Evolutionary conservation across 2,888 invertebrate genomes (phyloP), one percentile per base, ranked within the genome.

Genomic region (Prenolepis imparis): DNA sequence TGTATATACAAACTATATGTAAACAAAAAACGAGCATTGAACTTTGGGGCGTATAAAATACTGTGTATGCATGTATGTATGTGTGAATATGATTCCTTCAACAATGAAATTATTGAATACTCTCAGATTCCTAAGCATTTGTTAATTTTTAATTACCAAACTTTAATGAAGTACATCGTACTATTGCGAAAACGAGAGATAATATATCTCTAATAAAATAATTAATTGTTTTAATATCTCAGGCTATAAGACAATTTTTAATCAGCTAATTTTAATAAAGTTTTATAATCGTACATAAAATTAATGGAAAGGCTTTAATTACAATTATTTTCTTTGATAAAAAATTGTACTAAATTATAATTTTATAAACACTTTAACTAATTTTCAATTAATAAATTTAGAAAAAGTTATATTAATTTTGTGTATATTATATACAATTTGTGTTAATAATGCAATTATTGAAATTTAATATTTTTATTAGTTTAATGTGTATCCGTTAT

Each of bases 91-190:
- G 18, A 9, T 64, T 36, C 3, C 12, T 48, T 32, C 11, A 36
- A 64, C 32, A 36, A 21, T 64, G 5, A 63, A 63, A 74, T 48
- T 63, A 64, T 57, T 41, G 44, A 64, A 74, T n/a, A 74, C 21
- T 63, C 3, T 9, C 55, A 18, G 32, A 21, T 48, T 3, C n/a
- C 21, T 15, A 48, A 28, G 48, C 39, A 48, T 64, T 74, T 15
- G 18, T 48, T 21, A 64, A 64, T 74, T 74, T 64, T 74, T 74
- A 64, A 74, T 74, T 74, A 74, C 36, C 21, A n/a, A 44, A 74
- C 44, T 74, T 48, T 36, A 6, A 64, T 55, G 18, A 74, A 64
- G 36, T 44, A n/a, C 8, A 6, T 18, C 15, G 15, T 21, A 44
- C 44, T 48, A 32, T 21, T 48, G 21, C 18, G 0, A 44, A 24